Evolutionary conservation across 2,888 invertebrate genomes (phyloP).

Genomic region (Glyphotaelius pellucidus): DNA sequence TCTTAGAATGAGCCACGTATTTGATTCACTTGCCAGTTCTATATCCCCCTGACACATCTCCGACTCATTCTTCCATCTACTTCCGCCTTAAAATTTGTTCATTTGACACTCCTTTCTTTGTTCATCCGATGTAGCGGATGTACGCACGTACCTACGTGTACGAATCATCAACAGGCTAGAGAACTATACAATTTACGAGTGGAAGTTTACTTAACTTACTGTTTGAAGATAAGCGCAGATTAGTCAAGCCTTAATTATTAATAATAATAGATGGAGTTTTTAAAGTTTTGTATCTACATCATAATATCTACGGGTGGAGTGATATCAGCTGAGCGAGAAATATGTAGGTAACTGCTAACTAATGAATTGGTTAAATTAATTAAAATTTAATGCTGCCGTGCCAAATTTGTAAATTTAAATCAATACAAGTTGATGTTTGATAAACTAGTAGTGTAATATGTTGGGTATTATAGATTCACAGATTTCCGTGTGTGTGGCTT

Average conservation of each 20-base stretch:
- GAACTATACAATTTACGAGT: not conserved
- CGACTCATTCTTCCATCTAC: not conserved
- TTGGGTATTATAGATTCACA: too few relatives aligned
- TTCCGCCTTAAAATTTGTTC: not conserved
- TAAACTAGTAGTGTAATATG: not conserved
- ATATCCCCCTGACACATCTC: not conserved
- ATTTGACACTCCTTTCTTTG: not conserved
- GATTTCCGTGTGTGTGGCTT: too few relatives aligned
- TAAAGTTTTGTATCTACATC: not conserved
- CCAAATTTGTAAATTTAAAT: not conserved
- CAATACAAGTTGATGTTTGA: not conserved
- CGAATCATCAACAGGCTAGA: not conserved
- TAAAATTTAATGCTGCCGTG: not conserved
- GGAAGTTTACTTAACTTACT: not conserved
- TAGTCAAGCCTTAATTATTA: not conserved
- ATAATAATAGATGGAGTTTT: not conserved
- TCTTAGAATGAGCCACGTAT: not conserved
- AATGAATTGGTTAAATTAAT: not conserved
- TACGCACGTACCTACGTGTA: not conserved
- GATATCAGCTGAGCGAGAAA: not conserved
- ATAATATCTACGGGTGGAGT: not conserved
- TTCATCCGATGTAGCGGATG: not conserved
- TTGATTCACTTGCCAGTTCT: not conserved
- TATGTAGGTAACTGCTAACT: not conserved
- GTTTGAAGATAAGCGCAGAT: not conserved